A percentile compares a stretch with the other conserved stretches of the same genome.
These are phyloP conservation scores for Corythaeola cristata DNA, from an alignment of 2,113 vertebrate genomes.

Conservation along the genomic window DNA sequence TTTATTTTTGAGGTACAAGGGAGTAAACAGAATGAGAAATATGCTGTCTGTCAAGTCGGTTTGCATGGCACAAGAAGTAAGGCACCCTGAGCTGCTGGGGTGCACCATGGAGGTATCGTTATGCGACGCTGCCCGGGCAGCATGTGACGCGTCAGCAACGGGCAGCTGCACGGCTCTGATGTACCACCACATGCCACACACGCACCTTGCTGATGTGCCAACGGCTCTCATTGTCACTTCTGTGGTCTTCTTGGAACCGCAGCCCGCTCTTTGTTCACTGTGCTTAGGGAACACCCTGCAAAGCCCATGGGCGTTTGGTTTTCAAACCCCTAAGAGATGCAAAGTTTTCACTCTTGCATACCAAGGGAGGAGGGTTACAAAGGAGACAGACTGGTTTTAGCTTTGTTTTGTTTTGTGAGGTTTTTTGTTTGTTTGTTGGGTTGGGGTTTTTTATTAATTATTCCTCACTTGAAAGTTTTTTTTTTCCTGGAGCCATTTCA, in stretches of 20 bases:
- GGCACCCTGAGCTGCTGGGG: not conserved
- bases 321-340: not conserved
- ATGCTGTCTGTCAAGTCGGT: not conserved
- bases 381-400: not conserved
- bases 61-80: not conserved
- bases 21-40: not conserved
- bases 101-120: rapidly evolving
- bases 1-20: not conserved
- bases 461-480: not conserved
- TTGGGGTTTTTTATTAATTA: not conserved
- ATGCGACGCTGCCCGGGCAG: too few relatives aligned
- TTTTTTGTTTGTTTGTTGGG: not conserved
- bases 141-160: rapidly evolving
- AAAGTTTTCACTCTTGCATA: not conserved
- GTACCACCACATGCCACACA: rapidly evolving
- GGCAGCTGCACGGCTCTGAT: not conserved
- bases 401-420: not conserved
- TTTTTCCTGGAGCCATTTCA: not conserved
- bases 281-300: not conserved
- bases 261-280: not conserved
- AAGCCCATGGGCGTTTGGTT: not conserved
- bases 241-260: not conserved
- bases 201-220: not conserved
- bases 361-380: not conserved
- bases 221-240: not conserved